These are phyloP conservation scores for Olivierus martensii DNA, from an alignment of 1,140 invertebrate genomes.

Conservation along the genomic window DNA sequence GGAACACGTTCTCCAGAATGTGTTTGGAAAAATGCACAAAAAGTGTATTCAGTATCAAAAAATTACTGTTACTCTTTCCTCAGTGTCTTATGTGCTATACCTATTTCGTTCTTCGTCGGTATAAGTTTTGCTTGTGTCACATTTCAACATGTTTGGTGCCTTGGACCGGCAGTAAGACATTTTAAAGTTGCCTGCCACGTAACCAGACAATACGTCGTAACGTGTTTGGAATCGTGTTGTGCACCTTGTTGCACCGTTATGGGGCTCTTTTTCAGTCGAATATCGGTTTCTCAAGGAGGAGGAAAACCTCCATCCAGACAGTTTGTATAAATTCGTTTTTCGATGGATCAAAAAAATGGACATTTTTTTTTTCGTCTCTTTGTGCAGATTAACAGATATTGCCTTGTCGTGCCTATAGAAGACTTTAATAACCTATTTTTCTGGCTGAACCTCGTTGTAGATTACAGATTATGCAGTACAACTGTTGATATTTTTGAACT, in stretches of 20 bases:
- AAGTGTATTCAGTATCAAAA: slow-evolving; percentile 50
- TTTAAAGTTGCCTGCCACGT: slow-evolving; percentile 50
- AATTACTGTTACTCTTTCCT: slow-evolving; percentile 54
- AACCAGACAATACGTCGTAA: slow-evolving; percentile 38
- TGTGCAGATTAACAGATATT: too few relatives aligned
- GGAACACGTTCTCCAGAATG: slow-evolving; percentile 54
- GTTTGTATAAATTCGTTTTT: too few relatives aligned
- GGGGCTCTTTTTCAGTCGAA: slow-evolving; percentile 47
- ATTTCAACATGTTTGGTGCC: slow-evolving; percentile 61
- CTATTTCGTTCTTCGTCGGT: slow-evolving; percentile 50
- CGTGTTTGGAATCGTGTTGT: slow-evolving; percentile 43
- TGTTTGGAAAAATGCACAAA: slow-evolving; percentile 53
- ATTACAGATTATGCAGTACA: too few relatives aligned
- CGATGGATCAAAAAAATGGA: too few relatives aligned
- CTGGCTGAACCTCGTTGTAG: too few relatives aligned
- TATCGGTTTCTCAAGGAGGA: slow-evolving; percentile 32
- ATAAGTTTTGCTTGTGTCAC: slow-evolving; percentile 56
- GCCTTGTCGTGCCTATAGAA: too few relatives aligned
- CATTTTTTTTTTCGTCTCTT: too few relatives aligned
- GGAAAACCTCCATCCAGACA: too few relatives aligned
- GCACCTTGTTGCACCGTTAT: slow-evolving; percentile 45
- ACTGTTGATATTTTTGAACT: too few relatives aligned
- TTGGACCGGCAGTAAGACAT: slow-evolving; percentile 44
- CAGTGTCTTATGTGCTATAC: slow-evolving; percentile 47
- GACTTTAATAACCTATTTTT: too few relatives aligned